A percentile compares a stretch with the other conserved stretches of the same genome.
phyloP scores from a whole-genome alignment of 2,113 vertebrate species.

The Notiomystis cincta region DNA sequence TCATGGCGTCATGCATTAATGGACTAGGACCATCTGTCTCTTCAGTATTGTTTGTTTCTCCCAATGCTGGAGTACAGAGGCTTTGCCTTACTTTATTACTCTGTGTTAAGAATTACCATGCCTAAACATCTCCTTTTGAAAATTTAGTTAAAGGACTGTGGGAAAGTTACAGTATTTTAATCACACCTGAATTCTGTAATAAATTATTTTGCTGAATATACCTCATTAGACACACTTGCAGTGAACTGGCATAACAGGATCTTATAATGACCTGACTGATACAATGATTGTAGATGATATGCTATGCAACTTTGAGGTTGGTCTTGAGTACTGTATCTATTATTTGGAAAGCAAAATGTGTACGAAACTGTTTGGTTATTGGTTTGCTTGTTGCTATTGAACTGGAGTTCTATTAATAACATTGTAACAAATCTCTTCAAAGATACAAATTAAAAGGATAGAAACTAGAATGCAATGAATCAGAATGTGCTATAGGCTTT shows the following conservation, averaged over 20 bases:
- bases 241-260: not conserved
- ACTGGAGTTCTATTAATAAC: not conserved
- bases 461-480: not conserved
- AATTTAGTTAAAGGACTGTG: not conserved
- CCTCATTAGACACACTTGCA: not conserved
- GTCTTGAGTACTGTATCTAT: not conserved
- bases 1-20: rapidly evolving
- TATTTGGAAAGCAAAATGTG: not conserved
- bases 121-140: not conserved
- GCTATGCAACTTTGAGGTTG: not conserved
- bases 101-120: not conserved
- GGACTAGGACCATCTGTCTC: not conserved
- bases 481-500: not conserved
- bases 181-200: not conserved
- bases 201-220: not conserved
- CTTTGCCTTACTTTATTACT: not conserved
- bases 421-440: not conserved
- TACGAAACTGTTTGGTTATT: not conserved
- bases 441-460: not conserved
- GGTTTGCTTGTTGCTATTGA: not conserved
- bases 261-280: not conserved
- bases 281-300: not conserved
- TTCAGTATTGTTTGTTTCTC: not conserved
- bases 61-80: not conserved
- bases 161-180: not conserved